Evolutionary conservation across 1,140 invertebrate genomes (phyloP), one percentile per base, ranked within the genome.

Genomic region (Pseudobourletiella spinata): DNA sequence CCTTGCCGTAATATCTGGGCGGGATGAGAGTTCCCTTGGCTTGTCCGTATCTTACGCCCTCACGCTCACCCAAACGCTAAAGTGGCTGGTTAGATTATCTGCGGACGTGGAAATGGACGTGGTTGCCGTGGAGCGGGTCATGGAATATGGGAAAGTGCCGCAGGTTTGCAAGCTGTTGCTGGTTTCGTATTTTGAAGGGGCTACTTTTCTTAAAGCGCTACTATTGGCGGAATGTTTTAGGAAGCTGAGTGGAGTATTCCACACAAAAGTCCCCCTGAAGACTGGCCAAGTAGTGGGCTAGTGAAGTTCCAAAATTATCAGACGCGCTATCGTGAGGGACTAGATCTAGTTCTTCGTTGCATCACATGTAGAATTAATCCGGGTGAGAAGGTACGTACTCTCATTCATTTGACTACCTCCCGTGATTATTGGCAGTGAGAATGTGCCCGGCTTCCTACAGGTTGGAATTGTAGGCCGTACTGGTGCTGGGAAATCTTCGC

Each of bases 11-110:
- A 44, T 77, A 28, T 70, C 67, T 16, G 64, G 73, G 22, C 67
- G 70, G 2, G 51, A 71, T 3, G 59, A 79, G 1, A 76, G 72
- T 29, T 74, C 75, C 28, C 77, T 79, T 46, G 79, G 79, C 18
- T 69, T 80, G n/a, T 74, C 77, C 4, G 68, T 81, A 22, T 74
- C 75, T 1, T 80, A 80, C 67, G 72, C 79, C 26, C 68, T 81
- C n/a, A 77, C 75, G 69, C 76, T 81, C 16, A 63, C 61, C 6
- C 2, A 11, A 1, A 28, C 30, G 11, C 39, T 66, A 6, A 63
- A 46, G 29, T 59, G 51, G 20, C 32, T 66, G 32, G 51, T 52
- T 8, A 48, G 26, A 24, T 22, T 39, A n/a, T 2, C 44, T 2
- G 50, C 61, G 1, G 55, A 63, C 6, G 16, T 63, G 25, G 60